Conservation (phyloP, 92 coral and sea anemone species). For the Isaurus tuberculatus region DNA sequence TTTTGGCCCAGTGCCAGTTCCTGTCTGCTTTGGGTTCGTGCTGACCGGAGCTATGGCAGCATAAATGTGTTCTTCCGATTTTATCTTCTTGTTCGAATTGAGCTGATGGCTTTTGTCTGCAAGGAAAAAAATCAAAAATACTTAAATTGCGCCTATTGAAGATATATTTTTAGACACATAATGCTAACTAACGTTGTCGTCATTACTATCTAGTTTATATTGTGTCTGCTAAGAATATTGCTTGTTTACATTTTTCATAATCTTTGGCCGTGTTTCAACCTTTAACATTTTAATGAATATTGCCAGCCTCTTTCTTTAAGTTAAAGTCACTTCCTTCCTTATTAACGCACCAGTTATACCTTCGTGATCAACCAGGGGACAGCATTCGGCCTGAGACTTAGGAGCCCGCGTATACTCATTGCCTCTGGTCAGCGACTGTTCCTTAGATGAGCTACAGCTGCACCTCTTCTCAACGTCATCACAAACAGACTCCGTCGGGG, state of each 20-base stretch:
- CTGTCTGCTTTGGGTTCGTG: neutral
- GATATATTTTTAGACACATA: too few species aligned
- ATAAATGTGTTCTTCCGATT: conserved; percentile 39
- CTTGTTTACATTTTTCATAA: too few species aligned
- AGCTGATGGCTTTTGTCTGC: conserved; percentile 41
- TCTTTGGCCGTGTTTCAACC: too few species aligned
- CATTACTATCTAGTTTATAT: too few species aligned
- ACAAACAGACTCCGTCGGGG: conserved; percentile 8
- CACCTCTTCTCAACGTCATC: conserved; percentile 30
- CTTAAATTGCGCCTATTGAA: too few species aligned
- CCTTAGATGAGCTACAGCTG: conserved; percentile 29
- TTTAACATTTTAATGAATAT: neutral
- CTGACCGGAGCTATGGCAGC: conserved; percentile 31
- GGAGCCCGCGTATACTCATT: conserved; percentile 37
- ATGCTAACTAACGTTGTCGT: too few species aligned
- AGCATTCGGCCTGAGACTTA: conserved; percentile 17
- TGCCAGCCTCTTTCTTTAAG: neutral
- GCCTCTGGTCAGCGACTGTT: conserved; percentile 30
- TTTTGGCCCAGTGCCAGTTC: neutral
- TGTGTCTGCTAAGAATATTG: too few species aligned
- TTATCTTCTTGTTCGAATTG: neutral
- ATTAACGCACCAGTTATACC: neutral
- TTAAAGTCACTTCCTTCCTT: neutral
- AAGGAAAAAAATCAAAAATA: neutral
- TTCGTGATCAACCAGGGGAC: conserved; percentile 36